These are phyloP conservation scores for Setophaga kirtlandii DNA, from an alignment of 2,113 vertebrate genomes.

Conservation along the genomic window DNA sequence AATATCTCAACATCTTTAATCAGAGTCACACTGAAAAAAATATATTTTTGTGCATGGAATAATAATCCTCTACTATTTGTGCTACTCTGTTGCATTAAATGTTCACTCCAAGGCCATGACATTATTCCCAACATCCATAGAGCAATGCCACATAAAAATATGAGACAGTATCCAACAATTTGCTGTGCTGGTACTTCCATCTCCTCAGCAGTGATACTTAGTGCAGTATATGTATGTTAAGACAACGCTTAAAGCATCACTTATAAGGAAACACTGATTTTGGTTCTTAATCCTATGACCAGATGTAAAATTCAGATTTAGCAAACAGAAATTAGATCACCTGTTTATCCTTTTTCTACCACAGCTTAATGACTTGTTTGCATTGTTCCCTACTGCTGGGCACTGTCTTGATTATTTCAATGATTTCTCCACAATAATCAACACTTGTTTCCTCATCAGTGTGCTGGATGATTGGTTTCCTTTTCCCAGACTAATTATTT, in stretches of 20 bases:
- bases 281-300: not conserved
- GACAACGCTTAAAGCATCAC: not conserved
- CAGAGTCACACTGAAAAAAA: not conserved
- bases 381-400: not conserved
- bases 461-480: not conserved
- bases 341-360: not conserved
- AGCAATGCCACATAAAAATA: not conserved
- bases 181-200: not conserved
- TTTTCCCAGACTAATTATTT: constrained; percentile 41
- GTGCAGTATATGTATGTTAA: not conserved
- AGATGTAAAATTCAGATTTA: constrained; percentile 1
- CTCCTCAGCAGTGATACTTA: not conserved
- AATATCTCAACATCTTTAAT: not conserved
- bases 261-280: not conserved
- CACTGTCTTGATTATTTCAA: not conserved
- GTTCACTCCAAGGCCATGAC: not conserved
- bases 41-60: not conserved
- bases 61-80: not conserved
- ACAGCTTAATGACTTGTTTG: constrained; percentile 27
- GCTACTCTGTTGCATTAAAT: not conserved
- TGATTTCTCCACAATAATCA: not conserved
- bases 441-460: not conserved
- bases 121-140: not conserved
- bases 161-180: not conserved
- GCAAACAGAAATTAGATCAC: constrained; percentile 3